Percentiles rank a stretch among this genome's conserved stretches.
Conservation (phyloP, 2,113 vertebrate genomes). For the Hyaena hyaena region DNA sequence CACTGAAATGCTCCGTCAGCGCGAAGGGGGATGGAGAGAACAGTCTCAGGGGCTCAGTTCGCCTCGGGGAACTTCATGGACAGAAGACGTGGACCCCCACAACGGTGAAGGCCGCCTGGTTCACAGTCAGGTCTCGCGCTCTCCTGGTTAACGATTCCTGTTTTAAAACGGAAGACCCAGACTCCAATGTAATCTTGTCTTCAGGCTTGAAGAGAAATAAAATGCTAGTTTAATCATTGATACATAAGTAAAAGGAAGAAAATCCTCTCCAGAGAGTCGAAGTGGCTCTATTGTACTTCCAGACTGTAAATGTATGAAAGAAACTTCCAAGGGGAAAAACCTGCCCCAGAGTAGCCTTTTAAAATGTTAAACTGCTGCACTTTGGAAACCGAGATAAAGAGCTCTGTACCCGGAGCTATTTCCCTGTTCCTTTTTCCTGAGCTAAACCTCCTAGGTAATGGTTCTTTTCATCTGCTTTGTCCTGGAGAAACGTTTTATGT, state of each 20-base stretch:
- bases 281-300: neutral
- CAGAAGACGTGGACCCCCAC: neutral
- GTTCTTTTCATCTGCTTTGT: slow-evolving; percentile 43
- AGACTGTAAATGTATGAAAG: neutral
- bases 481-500: slow-evolving; percentile 17
- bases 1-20: neutral
- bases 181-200: neutral
- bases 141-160: neutral
- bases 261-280: neutral
- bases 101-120: neutral
- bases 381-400: slow-evolving; percentile 62
- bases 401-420: slow-evolving; percentile 70
- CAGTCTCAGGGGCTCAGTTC: neutral
- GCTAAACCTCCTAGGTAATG: slow-evolving; percentile 11
- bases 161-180: neutral
- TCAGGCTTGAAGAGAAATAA: neutral
- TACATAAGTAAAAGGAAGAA: slow-evolving; percentile 7
- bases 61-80: neutral
- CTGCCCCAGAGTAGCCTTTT: slow-evolving; percentile 31
- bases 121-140: neutral
- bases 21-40: neutral
- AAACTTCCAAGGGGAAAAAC: slow-evolving; percentile 10
- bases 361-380: slow-evolving; percentile 46
- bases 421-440: slow-evolving; percentile 3
- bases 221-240: slow-evolving; percentile 59